Conservation (phyloP, 2,888 invertebrate genomes). For the Cactoblastis cactorum region DNA sequence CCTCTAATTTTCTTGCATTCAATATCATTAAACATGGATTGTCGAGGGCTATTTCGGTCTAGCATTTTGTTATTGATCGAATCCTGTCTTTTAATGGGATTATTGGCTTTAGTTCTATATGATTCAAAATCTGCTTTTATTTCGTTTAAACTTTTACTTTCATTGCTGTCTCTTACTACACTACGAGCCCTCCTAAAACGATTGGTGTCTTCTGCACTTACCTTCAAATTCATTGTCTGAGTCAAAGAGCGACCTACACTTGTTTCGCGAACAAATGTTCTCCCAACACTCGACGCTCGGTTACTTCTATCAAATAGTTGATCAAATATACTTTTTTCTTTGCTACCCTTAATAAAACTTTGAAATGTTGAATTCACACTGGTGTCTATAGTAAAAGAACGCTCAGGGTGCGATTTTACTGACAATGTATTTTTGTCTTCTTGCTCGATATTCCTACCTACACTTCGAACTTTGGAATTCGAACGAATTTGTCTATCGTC, state of each 20-base stretch:
- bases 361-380: conserved; percentile 61
- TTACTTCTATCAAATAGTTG: conserved; percentile 46
- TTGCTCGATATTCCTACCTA: conserved; percentile 24
- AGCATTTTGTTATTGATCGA: conserved; percentile 14
- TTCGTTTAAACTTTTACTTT: conserved; percentile 45
- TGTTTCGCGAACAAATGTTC: conserved; percentile 35
- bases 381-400: conserved; percentile 60
- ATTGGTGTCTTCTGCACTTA: conserved; percentile 20
- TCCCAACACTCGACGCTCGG: conserved; percentile 63
- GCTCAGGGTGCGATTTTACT: conserved; percentile 41
- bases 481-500: conserved; percentile 22
- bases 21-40: background rate
- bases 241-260: conserved; percentile 24
- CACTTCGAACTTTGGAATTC: conserved; percentile 29
- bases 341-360: conserved; percentile 33
- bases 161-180: conserved; percentile 46
- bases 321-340: conserved; percentile 35
- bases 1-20: conserved; percentile 19
- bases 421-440: conserved; percentile 36
- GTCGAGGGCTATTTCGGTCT: conserved; percentile 24
- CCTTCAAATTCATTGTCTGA: background rate
- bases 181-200: conserved; percentile 53
- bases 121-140: conserved; percentile 59
- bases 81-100: conserved; percentile 15
- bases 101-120: conserved; percentile 33